A percentile compares a stretch with the other conserved stretches of the same genome.
Evolutionary conservation across 2,888 invertebrate genomes (phyloP).

Genomic region (Euplagia quadripunctaria): DNA sequence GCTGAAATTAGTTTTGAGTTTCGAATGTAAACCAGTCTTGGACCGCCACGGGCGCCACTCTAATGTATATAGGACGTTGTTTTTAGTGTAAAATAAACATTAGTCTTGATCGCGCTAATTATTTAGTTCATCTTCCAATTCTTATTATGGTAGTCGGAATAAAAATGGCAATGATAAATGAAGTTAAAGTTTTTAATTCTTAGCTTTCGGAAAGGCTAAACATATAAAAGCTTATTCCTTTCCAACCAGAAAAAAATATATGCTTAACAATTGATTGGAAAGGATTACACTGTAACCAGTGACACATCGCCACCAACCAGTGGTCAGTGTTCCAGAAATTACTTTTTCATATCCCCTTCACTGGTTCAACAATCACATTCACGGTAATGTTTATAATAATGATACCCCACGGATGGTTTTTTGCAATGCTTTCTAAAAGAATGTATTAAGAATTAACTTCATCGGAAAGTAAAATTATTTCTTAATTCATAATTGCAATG

Average conservation of each 20-base stretch:
- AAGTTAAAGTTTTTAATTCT: no score
- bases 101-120: no score
- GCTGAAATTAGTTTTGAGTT: slow-evolving; percentile 49
- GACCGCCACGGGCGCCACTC: slow-evolving; percentile 35
- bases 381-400: not conserved
- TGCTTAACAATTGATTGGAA: not conserved
- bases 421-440: slow-evolving; percentile 3
- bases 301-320: not conserved
- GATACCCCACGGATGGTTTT: not conserved
- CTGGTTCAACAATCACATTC: not conserved
- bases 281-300: not conserved
- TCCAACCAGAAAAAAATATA: not conserved
- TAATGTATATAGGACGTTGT: slow-evolving; percentile 6
- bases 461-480: slow-evolving; percentile 36
- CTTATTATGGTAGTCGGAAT: no score
- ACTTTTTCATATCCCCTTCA: not conserved
- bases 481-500: slow-evolving; percentile 41
- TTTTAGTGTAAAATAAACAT: not conserved
- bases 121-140: no score
- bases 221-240: not conserved
- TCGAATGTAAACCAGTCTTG: slow-evolving; percentile 52
- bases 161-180: no score
- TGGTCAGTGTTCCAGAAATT: not conserved
- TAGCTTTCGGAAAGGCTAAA: no score
- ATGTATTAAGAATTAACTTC: not conserved